Base-by-base conservation (phyloP, 2,888 invertebrate species). In the Blastobasis lacticolella region DNA sequence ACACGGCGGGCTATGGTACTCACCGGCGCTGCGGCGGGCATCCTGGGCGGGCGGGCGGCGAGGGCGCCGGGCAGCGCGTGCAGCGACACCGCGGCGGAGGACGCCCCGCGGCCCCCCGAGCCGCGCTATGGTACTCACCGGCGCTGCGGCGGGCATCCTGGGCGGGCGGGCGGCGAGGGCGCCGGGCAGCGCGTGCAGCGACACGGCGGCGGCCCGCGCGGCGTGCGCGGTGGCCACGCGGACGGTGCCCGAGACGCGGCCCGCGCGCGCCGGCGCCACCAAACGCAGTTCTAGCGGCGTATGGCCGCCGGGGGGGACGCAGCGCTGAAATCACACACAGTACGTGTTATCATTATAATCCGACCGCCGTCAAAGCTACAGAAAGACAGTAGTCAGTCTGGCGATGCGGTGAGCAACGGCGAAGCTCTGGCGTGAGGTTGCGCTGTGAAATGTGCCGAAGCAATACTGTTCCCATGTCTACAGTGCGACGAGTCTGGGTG, bases 191-290 rank as follows among this genome's bases (percentile, higher is more conserved):
- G 51, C 56, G 58, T 57, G 61, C 53, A 57, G 52, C 60, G 58
- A 55, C 57, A 62, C 49, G 57, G 49, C 49, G 53, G 51, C 46
- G 46, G 38, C 46, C 41, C 45, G 36, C 48, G 43, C 10, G 56
- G 50, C 62, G 64, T 53, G 59, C 47, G 40, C 43, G 41, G 56
- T 49, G 51, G 50, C 43, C 51, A 55, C 53, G 37, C 10, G 49
- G 53, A 67, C 56, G 10, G 50, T 36, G 49, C 66, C 74, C 57
- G 57, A 56, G 44, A 60, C 54, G 50, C 45, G 8, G 44, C 71
- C 67, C 57, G 63, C 65, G 5, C 69, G 67, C 61, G 71, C 70
- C 53, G 69, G 69, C 63, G 73, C 75, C 62, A 68, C 71, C 65
- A 71, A 62, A 50, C 60, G 49, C 53, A 52, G 48, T 36, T 50